Evolutionary conservation across 1,140 invertebrate species (phyloP).

Genomic region (Meloidogyne exigua): DNA sequence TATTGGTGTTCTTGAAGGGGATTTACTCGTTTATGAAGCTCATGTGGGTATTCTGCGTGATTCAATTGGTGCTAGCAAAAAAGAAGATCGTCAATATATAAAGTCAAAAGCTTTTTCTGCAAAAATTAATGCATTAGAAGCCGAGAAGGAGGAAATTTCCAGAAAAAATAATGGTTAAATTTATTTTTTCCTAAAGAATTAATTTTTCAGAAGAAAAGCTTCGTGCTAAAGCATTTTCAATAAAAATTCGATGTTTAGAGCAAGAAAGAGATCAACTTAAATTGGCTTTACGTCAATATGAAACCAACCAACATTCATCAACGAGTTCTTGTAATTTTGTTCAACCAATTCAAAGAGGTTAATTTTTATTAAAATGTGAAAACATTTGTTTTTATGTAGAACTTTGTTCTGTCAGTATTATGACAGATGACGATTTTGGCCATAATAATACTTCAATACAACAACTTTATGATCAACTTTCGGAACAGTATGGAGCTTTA

Average conservation of each 20-base stretch:
- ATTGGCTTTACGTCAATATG: conserved; percentile 40
- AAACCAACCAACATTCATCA: conserved; percentile 18
- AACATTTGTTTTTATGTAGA: background rate
- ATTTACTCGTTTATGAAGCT: conserved; percentile 60
- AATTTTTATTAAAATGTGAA: background rate
- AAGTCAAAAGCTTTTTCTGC: conserved; percentile 59
- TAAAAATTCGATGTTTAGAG: conserved; percentile 48
- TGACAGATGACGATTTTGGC: background rate
- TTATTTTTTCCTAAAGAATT: conserved; percentile 9
- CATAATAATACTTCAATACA: background rate
- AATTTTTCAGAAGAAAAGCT: conserved; percentile 43
- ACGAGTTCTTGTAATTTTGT: background rate
- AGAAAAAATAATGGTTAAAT: conserved; percentile 54
- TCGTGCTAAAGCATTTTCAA: conserved; percentile 41
- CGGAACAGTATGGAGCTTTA: background rate
- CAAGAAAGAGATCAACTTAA: conserved; percentile 45
- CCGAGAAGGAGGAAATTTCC: conserved; percentile 59
- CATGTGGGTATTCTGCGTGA: conserved; percentile 60
- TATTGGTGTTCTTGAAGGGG: conserved; percentile 55
- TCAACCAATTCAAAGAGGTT: background rate
- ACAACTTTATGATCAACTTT: background rate
- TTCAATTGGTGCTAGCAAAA: conserved; percentile 53
- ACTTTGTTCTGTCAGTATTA: background rate
- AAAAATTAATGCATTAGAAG: conserved; percentile 58
- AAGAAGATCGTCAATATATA: conserved; percentile 52